phyloP scores from a whole-genome alignment of 2,888 invertebrate species.

The Acrobeloides nanus region DNA sequence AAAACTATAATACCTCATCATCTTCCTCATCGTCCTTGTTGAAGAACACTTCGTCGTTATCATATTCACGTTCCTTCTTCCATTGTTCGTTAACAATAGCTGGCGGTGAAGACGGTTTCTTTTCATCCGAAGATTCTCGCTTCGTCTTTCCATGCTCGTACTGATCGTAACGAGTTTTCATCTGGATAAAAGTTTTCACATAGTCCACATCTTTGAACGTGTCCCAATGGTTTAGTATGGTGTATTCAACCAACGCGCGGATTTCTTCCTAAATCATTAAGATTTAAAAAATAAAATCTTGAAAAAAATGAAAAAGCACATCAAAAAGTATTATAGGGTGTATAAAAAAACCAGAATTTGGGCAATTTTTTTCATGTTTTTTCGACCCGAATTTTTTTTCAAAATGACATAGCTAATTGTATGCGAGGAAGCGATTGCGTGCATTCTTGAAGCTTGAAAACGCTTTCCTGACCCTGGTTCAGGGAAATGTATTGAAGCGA shows the following conservation, averaged over 20 bases:
- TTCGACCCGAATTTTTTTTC: no score
- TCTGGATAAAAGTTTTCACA: conserved; percentile 79
- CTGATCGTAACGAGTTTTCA: conserved; percentile 25
- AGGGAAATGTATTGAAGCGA: no score
- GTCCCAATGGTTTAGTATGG: conserved; percentile 91
- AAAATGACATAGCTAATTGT: no score
- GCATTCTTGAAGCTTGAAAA: no score
- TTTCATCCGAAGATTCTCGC: no score
- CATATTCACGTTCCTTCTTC: conserved; percentile 29
- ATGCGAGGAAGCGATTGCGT: no score
- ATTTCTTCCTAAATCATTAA: conserved; percentile 57
- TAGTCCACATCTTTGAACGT: conserved; percentile 85
- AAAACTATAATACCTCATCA: no score
- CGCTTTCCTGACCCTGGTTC: no score
- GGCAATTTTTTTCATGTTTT: no score
- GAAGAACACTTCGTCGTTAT: conserved; percentile 49
- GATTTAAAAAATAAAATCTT: conserved; percentile 4
- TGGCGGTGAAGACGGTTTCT: conserved; percentile 2
- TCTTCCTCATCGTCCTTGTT: conserved; percentile 44
- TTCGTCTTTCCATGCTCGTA: conserved; percentile 30
- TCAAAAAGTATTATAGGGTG: no score
- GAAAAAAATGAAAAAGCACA: background rate
- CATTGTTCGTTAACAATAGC: conserved; percentile 14
- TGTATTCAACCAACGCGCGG: conserved; percentile 65
- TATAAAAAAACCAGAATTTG: no score